Base-by-base conservation (phyloP, 2,888 invertebrate genomes). In the Brachycybe producta region DNA sequence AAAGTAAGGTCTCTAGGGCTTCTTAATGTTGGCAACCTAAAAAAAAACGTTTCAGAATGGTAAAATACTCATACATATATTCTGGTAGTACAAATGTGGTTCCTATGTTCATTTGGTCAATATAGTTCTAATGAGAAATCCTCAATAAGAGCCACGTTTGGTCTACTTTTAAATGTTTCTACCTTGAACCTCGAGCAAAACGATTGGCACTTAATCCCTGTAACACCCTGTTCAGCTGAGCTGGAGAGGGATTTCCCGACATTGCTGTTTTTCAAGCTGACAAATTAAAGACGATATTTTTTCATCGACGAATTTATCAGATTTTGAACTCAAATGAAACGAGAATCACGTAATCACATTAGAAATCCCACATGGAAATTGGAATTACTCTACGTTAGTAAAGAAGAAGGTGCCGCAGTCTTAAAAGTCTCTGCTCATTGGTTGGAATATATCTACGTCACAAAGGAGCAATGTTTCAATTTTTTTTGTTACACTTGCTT, bases 1-100 rank as follows among this genome's bases (percentile, higher is more conserved):
- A 51, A 36, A 3, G 51, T 51, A 13, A 51, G 45, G 26, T 51
- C 51, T 21, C 51, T 30, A 4, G 36, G 45, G 21, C 17, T 45
- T n/a, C 44, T 17, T n/a, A 51, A 21, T 8, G 51, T 45, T 1
- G 51, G 51, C 5, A 51, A 24, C 19, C 51, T 47, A 21, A 3
- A 43, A 38, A 11, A 7, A 13, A 38, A 13, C n/a, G n/a, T n/a
- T 38, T 38, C 17, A 38, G 8, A 38, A 13, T 8, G 38, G 7
- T 13, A 38, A 8, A 15, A 8, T 21, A 27, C 26, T 13, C 36
- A 36, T 7, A 11, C 32, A 30, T 30, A 11, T 30, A 11, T 11
- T 30, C 32, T 11, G n/a, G n/a, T 8, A 30, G 32, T 11, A 30
- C 8, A 30, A 30, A n/a, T 30, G 8, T 8, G n/a, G 32, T 11